These are phyloP conservation scores for Coracias cyanogaster DNA, from an alignment of 2,797 vertebrate species.

Conservation along the genomic window DNA sequence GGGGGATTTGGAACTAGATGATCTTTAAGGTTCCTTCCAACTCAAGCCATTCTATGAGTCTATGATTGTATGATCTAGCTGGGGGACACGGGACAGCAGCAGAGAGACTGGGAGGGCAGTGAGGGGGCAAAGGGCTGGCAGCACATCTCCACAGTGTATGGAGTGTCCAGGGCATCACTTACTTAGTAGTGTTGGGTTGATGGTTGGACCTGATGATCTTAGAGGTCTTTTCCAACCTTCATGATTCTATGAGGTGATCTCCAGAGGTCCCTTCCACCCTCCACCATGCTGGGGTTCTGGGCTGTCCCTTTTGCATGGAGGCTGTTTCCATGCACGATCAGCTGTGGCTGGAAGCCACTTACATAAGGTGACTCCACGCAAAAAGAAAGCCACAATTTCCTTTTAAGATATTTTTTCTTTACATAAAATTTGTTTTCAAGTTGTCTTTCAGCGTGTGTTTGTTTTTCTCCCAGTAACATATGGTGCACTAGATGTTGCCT, in stretches of 20 bases:
- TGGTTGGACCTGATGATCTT: too few relatives aligned
- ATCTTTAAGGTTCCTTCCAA: too few relatives aligned
- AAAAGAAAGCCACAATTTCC: not conserved
- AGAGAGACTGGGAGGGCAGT: not conserved
- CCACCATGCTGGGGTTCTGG: not conserved
- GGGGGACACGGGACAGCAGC: not conserved
- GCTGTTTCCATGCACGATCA: rapidly evolving
- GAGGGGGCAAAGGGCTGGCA: not conserved
- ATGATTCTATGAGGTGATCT: too few relatives aligned
- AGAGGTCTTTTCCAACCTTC: too few relatives aligned
- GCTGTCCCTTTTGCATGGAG: not conserved
- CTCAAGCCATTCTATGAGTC: too few relatives aligned
- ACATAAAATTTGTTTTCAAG: not conserved
- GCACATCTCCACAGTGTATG: rapidly evolving
- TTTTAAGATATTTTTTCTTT: not conserved
- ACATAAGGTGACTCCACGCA: rapidly evolving
- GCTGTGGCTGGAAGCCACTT: not conserved
- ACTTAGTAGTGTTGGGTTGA: too few relatives aligned
- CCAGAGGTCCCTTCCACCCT: too few relatives aligned
- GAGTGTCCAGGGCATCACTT: not conserved
- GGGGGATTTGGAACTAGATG: too few relatives aligned
- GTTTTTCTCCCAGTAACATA: not conserved
- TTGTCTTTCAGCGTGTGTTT: not conserved
- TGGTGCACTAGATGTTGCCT: not conserved
- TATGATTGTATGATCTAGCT: too few relatives aligned